A percentile compares a stretch with the other conserved stretches of the same genome.
Conservation (phyloP, 2,797 vertebrate species). For the Myotis planiceps region DNA sequence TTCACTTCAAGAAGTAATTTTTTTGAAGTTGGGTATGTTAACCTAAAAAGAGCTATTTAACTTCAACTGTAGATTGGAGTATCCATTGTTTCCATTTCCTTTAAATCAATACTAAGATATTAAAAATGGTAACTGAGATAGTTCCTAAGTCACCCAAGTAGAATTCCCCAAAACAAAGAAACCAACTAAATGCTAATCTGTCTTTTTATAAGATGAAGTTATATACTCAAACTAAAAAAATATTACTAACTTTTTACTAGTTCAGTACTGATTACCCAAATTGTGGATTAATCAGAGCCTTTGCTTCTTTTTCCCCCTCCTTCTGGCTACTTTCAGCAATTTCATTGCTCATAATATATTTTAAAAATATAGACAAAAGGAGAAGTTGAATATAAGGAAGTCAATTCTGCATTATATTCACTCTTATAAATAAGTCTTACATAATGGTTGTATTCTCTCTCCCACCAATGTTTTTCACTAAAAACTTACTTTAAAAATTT, state of each 20-base stretch:
- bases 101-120: conserved; percentile 50
- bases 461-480: not conserved
- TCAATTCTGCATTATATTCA: conserved; percentile 9
- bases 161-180: conserved; percentile 36
- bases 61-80: conserved; percentile 19
- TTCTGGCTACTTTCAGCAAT: conserved; percentile 33
- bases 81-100: conserved; percentile 23
- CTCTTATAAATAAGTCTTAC: not conserved
- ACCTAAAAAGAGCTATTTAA: conserved; percentile 44
- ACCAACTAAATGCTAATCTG: conserved; percentile 26
- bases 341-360: conserved; percentile 8
- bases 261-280: conserved; percentile 10
- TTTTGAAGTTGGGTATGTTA: not conserved
- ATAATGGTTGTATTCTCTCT: not conserved
- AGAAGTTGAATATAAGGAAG: not conserved
- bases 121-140: conserved; percentile 35
- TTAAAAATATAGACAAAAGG: conserved; percentile 8
- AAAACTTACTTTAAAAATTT: not conserved
- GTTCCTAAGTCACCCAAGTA: conserved; percentile 45
- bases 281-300: not conserved
- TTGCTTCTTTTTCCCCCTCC: not conserved
- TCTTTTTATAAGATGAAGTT: conserved; percentile 28
- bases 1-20: conserved; percentile 39
- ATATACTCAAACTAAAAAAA: conserved; percentile 29
- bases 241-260: not conserved